Percentiles rank a stretch among this genome's conserved stretches.
phyloP scores from a whole-genome alignment of 2,113 vertebrate genomes.

The Pachycephala philippinensis region DNA sequence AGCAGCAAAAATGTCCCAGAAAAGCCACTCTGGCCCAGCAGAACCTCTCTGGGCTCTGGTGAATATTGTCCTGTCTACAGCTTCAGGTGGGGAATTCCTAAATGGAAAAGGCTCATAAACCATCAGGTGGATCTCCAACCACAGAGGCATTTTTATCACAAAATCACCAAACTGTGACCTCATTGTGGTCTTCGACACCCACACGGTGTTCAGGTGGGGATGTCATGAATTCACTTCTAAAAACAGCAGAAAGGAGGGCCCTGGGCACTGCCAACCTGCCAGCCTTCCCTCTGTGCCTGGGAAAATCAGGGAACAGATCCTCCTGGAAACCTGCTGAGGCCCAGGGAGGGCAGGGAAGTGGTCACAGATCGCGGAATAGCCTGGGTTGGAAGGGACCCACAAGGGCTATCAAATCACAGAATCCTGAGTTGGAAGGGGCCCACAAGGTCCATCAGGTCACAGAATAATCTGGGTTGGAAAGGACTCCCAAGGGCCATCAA shows the following conservation, averaged over 20 bases:
- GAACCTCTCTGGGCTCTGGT: background rate
- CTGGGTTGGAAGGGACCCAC: background rate
- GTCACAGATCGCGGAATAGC: background rate
- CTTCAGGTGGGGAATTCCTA: fast-evolving
- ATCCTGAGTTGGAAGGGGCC: background rate
- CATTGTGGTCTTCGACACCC: background rate
- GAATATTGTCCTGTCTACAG: fast-evolving
- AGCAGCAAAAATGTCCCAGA: background rate
- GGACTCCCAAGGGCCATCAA: background rate
- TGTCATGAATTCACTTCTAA: fast-evolving
- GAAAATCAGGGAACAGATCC: background rate
- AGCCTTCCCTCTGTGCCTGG: background rate
- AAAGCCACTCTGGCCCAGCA: fast-evolving
- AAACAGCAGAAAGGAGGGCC: background rate
- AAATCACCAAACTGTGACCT: background rate
- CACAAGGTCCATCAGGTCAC: background rate
- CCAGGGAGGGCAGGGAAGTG: background rate
- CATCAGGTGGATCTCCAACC: background rate
- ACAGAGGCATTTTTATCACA: fast-evolving
- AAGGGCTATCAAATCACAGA: background rate
- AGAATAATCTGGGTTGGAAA: background rate
- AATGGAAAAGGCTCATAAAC: background rate
- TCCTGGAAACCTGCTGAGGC: background rate
- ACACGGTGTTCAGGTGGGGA: background rate
- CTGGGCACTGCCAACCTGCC: background rate